Evolutionary conservation across 2,888 invertebrate species (phyloP), one percentile per base, ranked within the genome.

Genomic region (Eristalis pertinax): DNA sequence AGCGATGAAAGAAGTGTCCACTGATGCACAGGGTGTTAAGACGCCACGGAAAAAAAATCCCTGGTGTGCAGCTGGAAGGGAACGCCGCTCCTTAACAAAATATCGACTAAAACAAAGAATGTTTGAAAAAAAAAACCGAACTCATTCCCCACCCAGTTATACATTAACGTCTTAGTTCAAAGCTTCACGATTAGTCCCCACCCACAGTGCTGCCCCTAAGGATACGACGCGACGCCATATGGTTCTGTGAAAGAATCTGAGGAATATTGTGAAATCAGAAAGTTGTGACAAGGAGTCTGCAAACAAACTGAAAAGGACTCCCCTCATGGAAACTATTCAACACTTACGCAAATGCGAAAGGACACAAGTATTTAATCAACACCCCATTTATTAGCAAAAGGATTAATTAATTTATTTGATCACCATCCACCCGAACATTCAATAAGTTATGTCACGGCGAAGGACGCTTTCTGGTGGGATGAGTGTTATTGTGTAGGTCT

Each of bases 391-490:
- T 92, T 92, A 92, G 91, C 91, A 89, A 88, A 50, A 91, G 91
- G 91, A 92, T 92, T 92, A 92, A 92, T 92, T 91, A 92, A 92
- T 92, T 92, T 92, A 92, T 92, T 92, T 92, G 92, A 92, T 92
- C 92, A 92, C 92, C 92, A 90, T 89, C 90, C 91, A 90, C 91
- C 87, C 84, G 87, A 87, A 74, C 79, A 84, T 87, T 87, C 87
- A 84, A 87, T 87, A 87, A 87, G 87, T 87, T 87, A 87, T 87
- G 83, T 87, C 87, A 87, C 68, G 75, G 29, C 63, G 35, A 68
- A 76, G 75, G 70, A 65, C 72, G 70, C 50, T 26, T 41, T 65
- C 41, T 26, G 72, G 35, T 32, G 15, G 38, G n/a, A 43, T 24
- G 56, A 62, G 29, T 29, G 68, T 7, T 38, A 4, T n/a, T 38